Conservation (phyloP, 2,113 vertebrate species). For the Orcinus orca region DNA sequence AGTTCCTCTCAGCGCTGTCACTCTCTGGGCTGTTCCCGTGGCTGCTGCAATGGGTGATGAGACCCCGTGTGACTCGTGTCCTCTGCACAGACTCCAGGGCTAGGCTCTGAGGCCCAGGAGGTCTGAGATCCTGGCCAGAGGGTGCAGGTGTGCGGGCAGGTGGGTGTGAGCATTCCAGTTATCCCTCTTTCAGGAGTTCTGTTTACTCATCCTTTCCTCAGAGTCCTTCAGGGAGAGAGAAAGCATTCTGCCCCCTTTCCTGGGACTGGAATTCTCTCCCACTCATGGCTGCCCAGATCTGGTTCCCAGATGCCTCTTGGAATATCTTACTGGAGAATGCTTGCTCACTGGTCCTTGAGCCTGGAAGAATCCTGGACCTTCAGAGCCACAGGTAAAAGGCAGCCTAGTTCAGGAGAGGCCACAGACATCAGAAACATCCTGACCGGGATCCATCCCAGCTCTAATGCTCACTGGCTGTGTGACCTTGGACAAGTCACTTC, state of each 20-base stretch:
- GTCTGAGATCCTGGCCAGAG: not conserved
- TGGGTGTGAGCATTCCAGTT: not conserved
- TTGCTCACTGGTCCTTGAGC: too few relatives aligned
- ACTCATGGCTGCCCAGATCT: not conserved
- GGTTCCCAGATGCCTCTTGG: not conserved
- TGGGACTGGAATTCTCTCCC: not conserved
- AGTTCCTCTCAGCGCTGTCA: slow-evolving; percentile 32
- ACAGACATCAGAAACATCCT: not conserved
- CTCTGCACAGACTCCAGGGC: not conserved
- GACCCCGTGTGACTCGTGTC: slow-evolving; percentile 27
- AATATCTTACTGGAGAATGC: not conserved
- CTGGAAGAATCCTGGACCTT: not conserved
- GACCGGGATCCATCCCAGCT: not conserved
- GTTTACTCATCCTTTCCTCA: not conserved
- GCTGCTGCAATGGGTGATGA: not conserved
- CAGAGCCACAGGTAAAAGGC: not conserved
- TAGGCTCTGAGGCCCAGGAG: not conserved
- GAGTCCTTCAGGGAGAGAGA: not conserved
- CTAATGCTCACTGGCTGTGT: not conserved
- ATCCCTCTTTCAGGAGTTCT: not conserved
- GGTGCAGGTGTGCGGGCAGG: fast-evolving
- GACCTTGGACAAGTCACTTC: not conserved
- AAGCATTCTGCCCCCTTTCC: not conserved
- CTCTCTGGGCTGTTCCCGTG: slow-evolving; percentile 47
- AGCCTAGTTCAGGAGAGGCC: not conserved